Evolutionary conservation across 2,888 invertebrate species (phyloP).

Genomic region (Eupsilia transversa): DNA sequence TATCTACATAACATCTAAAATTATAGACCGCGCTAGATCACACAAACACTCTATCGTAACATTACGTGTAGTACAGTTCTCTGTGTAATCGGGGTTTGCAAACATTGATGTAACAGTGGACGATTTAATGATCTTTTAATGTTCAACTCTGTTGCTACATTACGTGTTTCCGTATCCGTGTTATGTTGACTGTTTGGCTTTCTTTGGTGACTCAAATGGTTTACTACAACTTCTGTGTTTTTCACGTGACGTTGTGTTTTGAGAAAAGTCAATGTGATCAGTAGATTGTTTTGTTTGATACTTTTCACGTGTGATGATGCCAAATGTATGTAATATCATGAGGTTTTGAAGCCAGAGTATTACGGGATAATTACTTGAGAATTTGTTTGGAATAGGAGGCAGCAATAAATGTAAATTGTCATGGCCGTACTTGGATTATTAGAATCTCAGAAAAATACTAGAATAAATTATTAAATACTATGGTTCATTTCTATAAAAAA

Average conservation of each 20-base stretch:
- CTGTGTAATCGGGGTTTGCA: slow-evolving; percentile 36
- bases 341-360: background rate
- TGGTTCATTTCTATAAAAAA: background rate
- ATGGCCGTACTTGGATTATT: background rate
- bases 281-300: background rate
- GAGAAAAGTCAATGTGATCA: background rate
- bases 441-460: background rate
- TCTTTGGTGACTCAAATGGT: slow-evolving; percentile 1
- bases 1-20: slow-evolving; percentile 22
- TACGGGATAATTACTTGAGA: background rate
- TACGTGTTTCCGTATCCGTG: slow-evolving; percentile 52
- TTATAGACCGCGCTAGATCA: slow-evolving; percentile 21
- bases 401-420: background rate
- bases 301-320: background rate
- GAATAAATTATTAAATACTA: background rate
- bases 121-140: slow-evolving; percentile 56
- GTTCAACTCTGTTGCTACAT: slow-evolving; percentile 28
- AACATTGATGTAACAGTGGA: slow-evolving; percentile 48
- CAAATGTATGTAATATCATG: background rate
- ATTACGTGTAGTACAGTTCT: slow-evolving; percentile 40
- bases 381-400: background rate
- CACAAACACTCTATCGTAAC: background rate
- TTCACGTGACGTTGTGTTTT: background rate
- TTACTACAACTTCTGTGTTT: background rate
- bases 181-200: slow-evolving; percentile 10